phyloP scores from a whole-genome alignment of 2,797 vertebrate species.

The Menidia menidia region DNA sequence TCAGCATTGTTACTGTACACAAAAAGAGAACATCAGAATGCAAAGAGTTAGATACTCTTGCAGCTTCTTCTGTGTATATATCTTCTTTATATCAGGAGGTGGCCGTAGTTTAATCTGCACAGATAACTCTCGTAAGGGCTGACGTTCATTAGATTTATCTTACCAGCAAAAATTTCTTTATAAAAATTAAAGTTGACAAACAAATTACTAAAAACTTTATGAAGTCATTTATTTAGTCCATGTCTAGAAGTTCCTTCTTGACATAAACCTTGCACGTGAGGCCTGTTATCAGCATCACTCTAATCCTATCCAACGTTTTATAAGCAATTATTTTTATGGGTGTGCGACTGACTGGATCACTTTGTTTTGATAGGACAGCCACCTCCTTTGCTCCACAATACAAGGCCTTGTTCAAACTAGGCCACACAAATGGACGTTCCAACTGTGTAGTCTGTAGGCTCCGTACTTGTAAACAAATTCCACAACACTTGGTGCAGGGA shows the following conservation, averaged over 20 bases:
- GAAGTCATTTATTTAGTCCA: not conserved
- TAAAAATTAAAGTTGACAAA: no score
- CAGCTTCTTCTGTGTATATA: no score
- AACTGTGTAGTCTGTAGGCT: conserved; percentile 60
- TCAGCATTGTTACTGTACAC: no score
- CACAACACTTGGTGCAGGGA: conserved; percentile 32
- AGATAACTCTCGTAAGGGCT: no score
- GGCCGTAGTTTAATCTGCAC: no score
- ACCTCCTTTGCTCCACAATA: conserved; percentile 67
- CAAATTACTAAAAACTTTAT: not conserved
- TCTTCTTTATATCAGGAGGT: no score
- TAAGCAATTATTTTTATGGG: conserved; percentile 38
- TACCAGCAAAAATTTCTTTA: no score
- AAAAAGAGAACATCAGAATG: no score
- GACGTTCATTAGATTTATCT: no score
- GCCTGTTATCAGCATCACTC: conserved; percentile 22
- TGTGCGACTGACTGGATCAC: conserved; percentile 55
- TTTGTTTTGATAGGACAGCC: conserved; percentile 58
- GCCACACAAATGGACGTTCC: conserved; percentile 71
- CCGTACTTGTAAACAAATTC: conserved; percentile 64
- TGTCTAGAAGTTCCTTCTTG: not conserved
- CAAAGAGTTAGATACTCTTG: no score
- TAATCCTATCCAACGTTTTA: conserved; percentile 6
- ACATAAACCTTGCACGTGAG: not conserved
- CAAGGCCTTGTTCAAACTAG: conserved; percentile 75